Percentiles rank a stretch among this genome's conserved stretches.
These are phyloP conservation scores for Orientallactaga bullata DNA, from an alignment of 2,113 vertebrate genomes.

Conservation along the genomic window DNA sequence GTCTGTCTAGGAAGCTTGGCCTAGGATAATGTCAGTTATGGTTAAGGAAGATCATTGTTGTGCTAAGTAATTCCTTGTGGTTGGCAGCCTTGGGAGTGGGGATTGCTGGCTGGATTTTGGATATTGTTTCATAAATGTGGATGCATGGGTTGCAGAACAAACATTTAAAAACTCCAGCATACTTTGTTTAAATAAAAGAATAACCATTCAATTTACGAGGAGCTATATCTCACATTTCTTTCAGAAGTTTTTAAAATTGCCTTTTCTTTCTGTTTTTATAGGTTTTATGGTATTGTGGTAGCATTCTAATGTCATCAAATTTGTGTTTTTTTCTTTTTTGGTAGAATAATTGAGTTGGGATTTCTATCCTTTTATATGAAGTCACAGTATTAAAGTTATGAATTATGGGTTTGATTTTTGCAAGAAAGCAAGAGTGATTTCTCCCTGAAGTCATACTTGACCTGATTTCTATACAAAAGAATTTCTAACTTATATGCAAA, in stretches of 20 bases:
- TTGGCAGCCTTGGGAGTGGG: constrained; percentile 44
- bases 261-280: constrained; percentile 53
- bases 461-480: constrained; percentile 30
- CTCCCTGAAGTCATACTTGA: constrained; percentile 10
- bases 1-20: constrained; percentile 66
- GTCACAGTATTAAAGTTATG: constrained; percentile 44
- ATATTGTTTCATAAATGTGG: constrained; percentile 67
- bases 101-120: constrained; percentile 49
- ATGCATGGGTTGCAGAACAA: constrained; percentile 46
- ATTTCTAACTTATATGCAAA: not conserved
- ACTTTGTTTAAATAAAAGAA: constrained; percentile 66
- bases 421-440: not conserved
- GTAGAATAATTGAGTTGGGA: constrained; percentile 52
- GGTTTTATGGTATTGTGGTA: constrained; percentile 55
- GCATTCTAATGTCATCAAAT: constrained; percentile 43
- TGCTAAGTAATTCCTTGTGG: constrained; percentile 64
- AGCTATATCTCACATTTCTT: constrained; percentile 49
- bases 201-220: constrained; percentile 48
- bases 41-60: constrained; percentile 69
- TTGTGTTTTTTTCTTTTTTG: constrained; percentile 18
- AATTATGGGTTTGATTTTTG: constrained; percentile 22
- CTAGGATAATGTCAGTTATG: constrained; percentile 59
- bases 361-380: constrained; percentile 54
- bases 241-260: not conserved
- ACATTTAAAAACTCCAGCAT: constrained; percentile 53